Evolutionary conservation across 2,113 vertebrate species (phyloP).

Genomic region (Alaudala cheleensis): DNA sequence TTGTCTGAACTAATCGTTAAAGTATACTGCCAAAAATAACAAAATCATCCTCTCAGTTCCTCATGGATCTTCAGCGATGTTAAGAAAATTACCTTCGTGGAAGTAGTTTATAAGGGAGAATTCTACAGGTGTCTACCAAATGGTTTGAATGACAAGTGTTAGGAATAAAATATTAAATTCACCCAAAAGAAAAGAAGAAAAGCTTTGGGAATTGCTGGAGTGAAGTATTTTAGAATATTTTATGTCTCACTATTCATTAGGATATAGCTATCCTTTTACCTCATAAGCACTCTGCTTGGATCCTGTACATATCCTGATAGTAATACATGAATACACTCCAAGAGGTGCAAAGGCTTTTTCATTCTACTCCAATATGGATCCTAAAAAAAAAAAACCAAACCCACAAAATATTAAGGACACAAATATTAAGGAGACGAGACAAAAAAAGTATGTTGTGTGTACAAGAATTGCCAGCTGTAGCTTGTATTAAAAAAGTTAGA

Average conservation of each 20-base stretch:
- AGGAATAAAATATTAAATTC: background rate
- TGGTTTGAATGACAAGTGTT: background rate
- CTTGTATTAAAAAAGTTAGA: background rate
- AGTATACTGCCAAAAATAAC: background rate
- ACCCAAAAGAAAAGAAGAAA: background rate
- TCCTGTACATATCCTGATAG: conserved; percentile 89
- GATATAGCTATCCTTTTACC: conserved; percentile 71
- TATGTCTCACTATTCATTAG: background rate
- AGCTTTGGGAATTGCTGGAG: background rate
- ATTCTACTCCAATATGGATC: conserved; percentile 94
- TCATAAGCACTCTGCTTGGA: conserved; percentile 87
- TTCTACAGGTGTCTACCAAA: background rate
- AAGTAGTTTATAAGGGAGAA: background rate
- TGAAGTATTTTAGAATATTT: background rate
- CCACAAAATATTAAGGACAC: background rate
- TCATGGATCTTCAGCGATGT: background rate
- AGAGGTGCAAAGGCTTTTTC: conserved; percentile 91
- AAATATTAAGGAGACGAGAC: background rate
- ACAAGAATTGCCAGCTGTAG: background rate
- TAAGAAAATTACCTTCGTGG: background rate
- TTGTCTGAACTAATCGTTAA: background rate
- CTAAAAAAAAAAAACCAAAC: conserved; percentile 51
- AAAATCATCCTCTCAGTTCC: background rate
- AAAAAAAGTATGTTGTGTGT: background rate
- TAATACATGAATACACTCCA: conserved; percentile 92